Evolutionary conservation across 2,113 vertebrate genomes (phyloP), one percentile per base, ranked within the genome.

Genomic region (Scortum barcoo): DNA sequence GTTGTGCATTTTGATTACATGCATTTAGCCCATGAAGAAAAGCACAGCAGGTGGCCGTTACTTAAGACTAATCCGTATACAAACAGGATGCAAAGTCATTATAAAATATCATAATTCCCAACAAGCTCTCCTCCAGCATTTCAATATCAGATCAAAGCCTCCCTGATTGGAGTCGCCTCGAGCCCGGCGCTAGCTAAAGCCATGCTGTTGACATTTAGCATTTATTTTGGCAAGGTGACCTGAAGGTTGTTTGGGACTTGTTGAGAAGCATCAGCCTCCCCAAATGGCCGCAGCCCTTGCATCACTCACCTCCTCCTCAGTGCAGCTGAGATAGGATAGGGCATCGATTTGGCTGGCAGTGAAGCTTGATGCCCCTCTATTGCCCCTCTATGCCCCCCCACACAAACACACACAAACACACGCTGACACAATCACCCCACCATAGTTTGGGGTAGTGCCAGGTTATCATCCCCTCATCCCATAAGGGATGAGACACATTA

Each of bases 161-260:
- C 51, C 54, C 24, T 84, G 86, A 91, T 79, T 84, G 91, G 51
- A 60, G 75, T 66, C 22, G 78, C 90, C 79, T 79, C 57, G 14
- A 86, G 86, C 83, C 81, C 70, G 5, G 42, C 5, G 22, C 57
- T 76, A 85, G 86, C 88, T 72, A 73, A 86, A 89, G 72, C 86
- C 68, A 61, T 5, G 17, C 81, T 84, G 85, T 91, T 93, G 94
- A 93, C 92, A 93, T 94, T 93, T 90, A 88, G 78, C 90, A 81
- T 93, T 90, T 90, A 76, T 89, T 92, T 89, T 92, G 91, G 92
- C 92, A 91, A 92, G 90, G 92, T 92, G 89, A 92, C 88, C 79
- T 78, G 76, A 91, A 91, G 92, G 90, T 88, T 88, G 84, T 86
- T 84, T 82, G 77, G 89, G 88, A 94, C 92, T 94, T 92, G 93